Evolutionary conservation across 2,113 vertebrate species (phyloP), one percentile per base, ranked within the genome.

Genomic region (Microtus pennsylvanicus): DNA sequence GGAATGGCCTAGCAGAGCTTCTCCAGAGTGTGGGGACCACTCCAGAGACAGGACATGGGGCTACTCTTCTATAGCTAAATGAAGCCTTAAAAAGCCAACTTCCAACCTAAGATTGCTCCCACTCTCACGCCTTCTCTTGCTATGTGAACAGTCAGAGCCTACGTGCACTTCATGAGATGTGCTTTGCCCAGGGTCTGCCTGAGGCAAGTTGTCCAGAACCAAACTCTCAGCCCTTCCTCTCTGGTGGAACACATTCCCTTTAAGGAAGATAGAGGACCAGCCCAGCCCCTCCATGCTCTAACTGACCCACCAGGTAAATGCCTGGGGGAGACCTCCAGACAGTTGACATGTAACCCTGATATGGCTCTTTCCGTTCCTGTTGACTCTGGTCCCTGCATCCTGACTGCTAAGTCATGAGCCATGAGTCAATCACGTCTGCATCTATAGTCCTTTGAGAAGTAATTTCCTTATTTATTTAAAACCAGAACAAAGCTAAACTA

Each of bases 1-100:
- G 5, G 0, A 47, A 42, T 9, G 35, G 0, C 33, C 74, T 0
- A 13, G 50, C 69, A 47, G 1, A 0, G 8, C 45, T 55, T 16
- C 30, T 77, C 55, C 11, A 2, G 42, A 47, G 13, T 9, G 2
- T 42, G n/a, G 45, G 35, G n/a, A 50, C 63, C 33, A 45, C 70
- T 74, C 87, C 38, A 47, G 88, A 63, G 87, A 77, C 14, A 38
- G 50, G n/a, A 2, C 5, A 7, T 14, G 38, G 2, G 78, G 72
- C 70, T 7, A 17, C 45, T 67, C 45, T 12, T 42, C 19, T 1
- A 0, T 11, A 50, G 0, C 76, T 12, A 42, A 87, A 50, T 0
- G 0, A 47, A 26, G 4, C 11, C 45, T 89, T 83, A 55, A 63
- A 38, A 81, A 65, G 1, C 1, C 17, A 38, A 78, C 0, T 33